Evolutionary conservation across 2,797 vertebrate genomes (phyloP), one percentile per base, ranked within the genome.

Genomic region (Acrocephalus scirpaceus): DNA sequence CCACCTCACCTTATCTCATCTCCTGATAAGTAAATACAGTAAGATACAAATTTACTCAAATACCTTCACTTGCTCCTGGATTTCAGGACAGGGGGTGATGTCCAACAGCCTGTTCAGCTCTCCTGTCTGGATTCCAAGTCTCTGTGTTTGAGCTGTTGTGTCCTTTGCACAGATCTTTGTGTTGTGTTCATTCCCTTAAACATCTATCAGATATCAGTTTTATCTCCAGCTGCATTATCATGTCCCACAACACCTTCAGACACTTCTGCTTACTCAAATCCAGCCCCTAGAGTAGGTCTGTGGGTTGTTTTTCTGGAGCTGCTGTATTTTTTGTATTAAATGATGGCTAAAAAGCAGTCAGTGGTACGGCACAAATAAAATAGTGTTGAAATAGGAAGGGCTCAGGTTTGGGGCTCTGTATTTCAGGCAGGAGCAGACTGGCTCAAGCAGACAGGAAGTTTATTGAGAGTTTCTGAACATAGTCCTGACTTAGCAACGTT

Each of bases 401-500:
- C 62, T 74, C 14, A 22, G 18, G 32, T 53, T 45, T 61, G 54
- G 40, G 54, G 36, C 32, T 60, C 51, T 26, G 32, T 54, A 13
- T 69, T 75, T 74, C 8, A 42, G 50, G 23, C 2, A 5, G 36
- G 4, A 47, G 17, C 11, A 38, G 42, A 75, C 19, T 20, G 47
- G 54, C 38, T 53, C 32, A 45, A 62, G 34, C 4, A 4, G 25
- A 48, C 51, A 25, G 6, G 29, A 44, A 74, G 10, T 42, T n/a
- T 38, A 32, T 1, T 16, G 34, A n/a, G 7, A 64, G 21, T 15
- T 85, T 70, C 71, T 69, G 71, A 65, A 40, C 3, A 11, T 2
- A 3, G 36, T 34, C 26, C 74, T 50, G 61, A 30, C 26, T 70
- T n/a, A 48, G 40, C 1, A 0, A 29, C 0, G 0, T n/a, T 87